A percentile compares a stretch with the other conserved stretches of the same genome.
Evolutionary conservation across 2,113 vertebrate species (phyloP).

Genomic region (Scytalopus superciliaris): DNA sequence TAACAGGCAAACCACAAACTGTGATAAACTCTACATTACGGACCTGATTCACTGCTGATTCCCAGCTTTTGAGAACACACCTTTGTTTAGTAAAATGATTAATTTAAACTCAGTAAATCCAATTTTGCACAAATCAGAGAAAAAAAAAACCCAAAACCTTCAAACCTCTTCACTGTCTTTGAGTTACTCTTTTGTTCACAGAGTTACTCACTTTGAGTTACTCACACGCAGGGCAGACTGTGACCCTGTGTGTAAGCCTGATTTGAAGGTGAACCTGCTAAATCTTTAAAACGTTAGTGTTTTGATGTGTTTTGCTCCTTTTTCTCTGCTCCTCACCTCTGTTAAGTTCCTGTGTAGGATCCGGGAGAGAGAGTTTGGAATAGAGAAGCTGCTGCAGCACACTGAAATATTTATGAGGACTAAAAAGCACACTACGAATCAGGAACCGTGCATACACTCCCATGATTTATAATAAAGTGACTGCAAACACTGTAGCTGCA

Average conservation of each 20-base stretch:
- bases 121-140: background rate
- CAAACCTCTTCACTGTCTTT: background rate
- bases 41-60: background rate
- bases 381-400: background rate
- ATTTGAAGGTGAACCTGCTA: background rate
- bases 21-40: background rate
- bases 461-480: slow-evolving; percentile 5
- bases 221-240: background rate
- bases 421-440: background rate
- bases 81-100: background rate
- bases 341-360: background rate
- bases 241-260: background rate
- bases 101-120: background rate
- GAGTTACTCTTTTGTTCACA: background rate
- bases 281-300: background rate
- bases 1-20: background rate
- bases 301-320: background rate
- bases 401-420: slow-evolving; percentile 1
- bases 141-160: background rate
- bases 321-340: background rate
- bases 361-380: background rate
- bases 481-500: background rate
- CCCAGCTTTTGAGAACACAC: background rate
- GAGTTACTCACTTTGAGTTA: background rate
- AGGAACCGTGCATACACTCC: background rate